Evolutionary conservation across 2,888 invertebrate species (phyloP), one percentile per base, ranked within the genome.

Genomic region (Buathra laborator): DNA sequence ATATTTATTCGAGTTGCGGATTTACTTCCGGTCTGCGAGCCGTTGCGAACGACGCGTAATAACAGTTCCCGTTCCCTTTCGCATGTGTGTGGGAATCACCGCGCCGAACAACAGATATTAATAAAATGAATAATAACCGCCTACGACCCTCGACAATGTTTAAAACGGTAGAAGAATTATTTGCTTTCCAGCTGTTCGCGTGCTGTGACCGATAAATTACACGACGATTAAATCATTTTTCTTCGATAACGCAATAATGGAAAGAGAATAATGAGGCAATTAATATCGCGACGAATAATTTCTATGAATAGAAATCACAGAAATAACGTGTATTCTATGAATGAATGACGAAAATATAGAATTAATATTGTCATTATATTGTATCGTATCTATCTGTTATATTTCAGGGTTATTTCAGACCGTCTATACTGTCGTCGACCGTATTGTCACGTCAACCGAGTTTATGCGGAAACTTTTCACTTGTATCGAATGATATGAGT

Each of bases 1-100:
- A 83, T 83, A 83, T 83, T 83, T 79, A 83, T 83, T 16, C 71
- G 56, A 44, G 70, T 70, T 37, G 79, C 53, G 70, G 56, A 79
- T 79, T 79, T 75, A 71, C 82, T 72, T 77, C 77, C 77, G 82
- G 77, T 10, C 48, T 72, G 56, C 16, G 24, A 29, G 32, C 64
- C 43, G 29, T 66, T 66, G 19, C 56, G 16, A 32, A 72, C 72
- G 59, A 24, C 19, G 59, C 71, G 48, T 71, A 48, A 16, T 62
- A 51, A 43, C 71, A 67, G 44, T 71, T 64, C 44, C 32, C 19
- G 66, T 7, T n/a, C 56, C 6, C 5, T 24, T 12, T 43, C 12
- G 10, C 14, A 19, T 56, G n/a, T 37, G 67, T 14, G 67, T 48
- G 44, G 24, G 67, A 72, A 72, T 77, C 64, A 71, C 70, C 46